These are phyloP conservation scores for Anas georgica DNA, from an alignment of 2,797 vertebrate genomes.

Conservation along the genomic window DNA sequence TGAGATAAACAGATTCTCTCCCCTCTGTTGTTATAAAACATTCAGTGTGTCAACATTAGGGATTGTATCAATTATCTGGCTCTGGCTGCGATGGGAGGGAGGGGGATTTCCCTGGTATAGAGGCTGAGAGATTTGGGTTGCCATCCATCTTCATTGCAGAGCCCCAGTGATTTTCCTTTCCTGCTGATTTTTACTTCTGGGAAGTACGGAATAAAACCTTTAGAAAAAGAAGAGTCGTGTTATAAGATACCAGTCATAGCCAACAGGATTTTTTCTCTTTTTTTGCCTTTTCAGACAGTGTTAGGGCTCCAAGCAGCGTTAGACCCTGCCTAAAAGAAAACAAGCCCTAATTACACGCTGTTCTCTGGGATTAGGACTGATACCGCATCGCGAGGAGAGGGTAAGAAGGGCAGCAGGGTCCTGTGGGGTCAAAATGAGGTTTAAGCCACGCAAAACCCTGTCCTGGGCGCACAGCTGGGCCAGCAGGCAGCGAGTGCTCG, in stretches of 20 bases:
- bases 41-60: constrained; percentile 35
- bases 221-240: background rate
- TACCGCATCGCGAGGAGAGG: fast-evolving
- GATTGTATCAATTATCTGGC: constrained; percentile 27
- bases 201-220: background rate
- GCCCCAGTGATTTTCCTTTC: background rate
- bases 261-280: background rate
- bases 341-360: fast-evolving
- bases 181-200: background rate
- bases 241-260: fast-evolving
- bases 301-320: background rate
- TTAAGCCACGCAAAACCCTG: background rate
- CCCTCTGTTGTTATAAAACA: constrained; percentile 67
- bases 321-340: background rate
- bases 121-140: background rate
- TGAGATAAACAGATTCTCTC: constrained; percentile 70
- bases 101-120: background rate
- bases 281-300: fast-evolving
- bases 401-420: background rate
- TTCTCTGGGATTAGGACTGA: fast-evolving
- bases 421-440: too few species aligned
- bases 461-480: background rate
- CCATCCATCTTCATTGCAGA: background rate
- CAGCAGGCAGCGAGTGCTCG: background rate
- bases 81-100: background rate